These are phyloP conservation scores for Drosophila limbata DNA, from an alignment of 2,888 invertebrate species.

Conservation along the genomic window DNA sequence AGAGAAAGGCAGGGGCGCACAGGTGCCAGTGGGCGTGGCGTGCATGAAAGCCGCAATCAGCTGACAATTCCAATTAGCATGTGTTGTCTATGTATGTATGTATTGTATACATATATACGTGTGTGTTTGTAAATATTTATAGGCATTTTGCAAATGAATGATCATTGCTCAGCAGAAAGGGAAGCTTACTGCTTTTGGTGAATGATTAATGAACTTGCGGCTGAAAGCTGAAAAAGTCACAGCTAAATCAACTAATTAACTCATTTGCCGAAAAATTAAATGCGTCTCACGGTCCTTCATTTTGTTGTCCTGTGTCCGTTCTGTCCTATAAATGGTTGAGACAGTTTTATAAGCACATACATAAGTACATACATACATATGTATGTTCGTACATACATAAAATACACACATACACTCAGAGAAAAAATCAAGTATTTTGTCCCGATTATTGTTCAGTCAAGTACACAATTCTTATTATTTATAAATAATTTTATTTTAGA, in stretches of 20 bases:
- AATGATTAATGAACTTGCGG: conserved; percentile 51
- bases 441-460: too few relatives aligned
- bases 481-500: too few relatives aligned
- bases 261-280: conserved; percentile 62
- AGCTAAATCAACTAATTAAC: conserved; percentile 76
- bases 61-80: conserved; percentile 35
- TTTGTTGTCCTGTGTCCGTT: not conserved
- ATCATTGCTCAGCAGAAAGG: conserved; percentile 21
- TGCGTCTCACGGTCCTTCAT: conserved; percentile 13
- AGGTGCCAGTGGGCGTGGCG: conserved; percentile 27
- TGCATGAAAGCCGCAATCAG: conserved; percentile 68
- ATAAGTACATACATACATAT: conserved; percentile 2
- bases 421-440: too few relatives aligned
- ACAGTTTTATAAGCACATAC: conserved; percentile 10
- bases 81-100: not conserved
- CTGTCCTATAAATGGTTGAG: conserved; percentile 1
- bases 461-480: too few relatives aligned
- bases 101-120: not conserved
- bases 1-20: not conserved
- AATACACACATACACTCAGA: too few relatives aligned
- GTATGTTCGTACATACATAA: too few relatives aligned
- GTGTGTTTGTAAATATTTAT: conserved; percentile 37
- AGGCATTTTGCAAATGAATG: conserved; percentile 30
- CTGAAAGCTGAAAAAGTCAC: conserved; percentile 25
- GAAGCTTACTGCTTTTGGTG: conserved; percentile 12